A percentile compares a stretch with the other conserved stretches of the same genome.
These are phyloP conservation scores for Mohoua ochrocephala DNA, from an alignment of 2,113 vertebrate species.

Conservation along the genomic window DNA sequence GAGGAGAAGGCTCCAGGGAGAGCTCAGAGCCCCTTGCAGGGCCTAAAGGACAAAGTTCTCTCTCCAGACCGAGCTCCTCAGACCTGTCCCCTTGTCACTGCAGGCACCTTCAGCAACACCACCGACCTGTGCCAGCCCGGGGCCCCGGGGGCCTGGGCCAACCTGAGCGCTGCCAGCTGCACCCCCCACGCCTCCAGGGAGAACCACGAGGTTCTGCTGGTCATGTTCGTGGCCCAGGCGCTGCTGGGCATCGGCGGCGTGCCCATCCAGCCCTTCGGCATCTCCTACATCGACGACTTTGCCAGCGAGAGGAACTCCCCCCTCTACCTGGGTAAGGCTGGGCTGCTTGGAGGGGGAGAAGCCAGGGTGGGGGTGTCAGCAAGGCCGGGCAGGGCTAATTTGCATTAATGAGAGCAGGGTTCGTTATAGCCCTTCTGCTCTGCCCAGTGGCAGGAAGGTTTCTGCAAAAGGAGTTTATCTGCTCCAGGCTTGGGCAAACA, in stretches of 20 bases:
- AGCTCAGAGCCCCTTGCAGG: neutral
- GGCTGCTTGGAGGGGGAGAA: neutral
- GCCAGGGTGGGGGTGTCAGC: neutral
- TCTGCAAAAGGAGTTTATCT: neutral
- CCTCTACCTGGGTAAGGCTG: conserved; percentile 83
- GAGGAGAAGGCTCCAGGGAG: neutral
- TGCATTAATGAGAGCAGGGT: neutral
- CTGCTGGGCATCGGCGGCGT: conserved; percentile 85
- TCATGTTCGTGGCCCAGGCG: conserved; percentile 84
- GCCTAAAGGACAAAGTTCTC: neutral
- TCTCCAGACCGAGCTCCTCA: neutral
- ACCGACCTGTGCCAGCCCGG: conserved; percentile 68
- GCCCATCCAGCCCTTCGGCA: conserved; percentile 95
- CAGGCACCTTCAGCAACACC: conserved; percentile 60
- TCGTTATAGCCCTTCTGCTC: neutral
- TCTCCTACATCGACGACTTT: conserved; percentile 94
- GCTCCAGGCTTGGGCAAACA: neutral
- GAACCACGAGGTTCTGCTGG: conserved; percentile 69
- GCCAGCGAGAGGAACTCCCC: conserved; percentile 88
- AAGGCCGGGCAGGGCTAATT: neutral
- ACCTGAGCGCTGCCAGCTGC: conserved; percentile 50
- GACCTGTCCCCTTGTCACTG: neutral
- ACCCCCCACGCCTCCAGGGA: neutral
- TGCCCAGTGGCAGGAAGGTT: neutral
- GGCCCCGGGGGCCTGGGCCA: fast-evolving